These are phyloP conservation scores for Amyelois transitella DNA, from an alignment of 1,140 invertebrate species.

Conservation along the genomic window DNA sequence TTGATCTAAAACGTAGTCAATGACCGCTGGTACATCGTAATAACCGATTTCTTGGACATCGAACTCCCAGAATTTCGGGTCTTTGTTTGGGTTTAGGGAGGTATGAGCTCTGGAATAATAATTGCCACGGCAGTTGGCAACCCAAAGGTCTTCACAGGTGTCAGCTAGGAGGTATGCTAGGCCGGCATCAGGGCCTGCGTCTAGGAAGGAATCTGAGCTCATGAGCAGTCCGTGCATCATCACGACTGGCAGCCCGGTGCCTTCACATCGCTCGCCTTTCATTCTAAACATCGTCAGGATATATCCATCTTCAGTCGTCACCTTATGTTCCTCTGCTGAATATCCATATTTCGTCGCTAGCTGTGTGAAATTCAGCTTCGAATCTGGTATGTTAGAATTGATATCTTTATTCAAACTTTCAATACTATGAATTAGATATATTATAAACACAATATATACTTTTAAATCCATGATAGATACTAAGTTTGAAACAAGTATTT, in stretches of 20 bases:
- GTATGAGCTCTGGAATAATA: slow-evolving; percentile 77
- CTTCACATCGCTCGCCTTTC: slow-evolving; percentile 24
- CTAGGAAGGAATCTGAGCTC: slow-evolving; percentile 80
- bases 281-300: slow-evolving; percentile 68
- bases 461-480: background rate
- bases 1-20: slow-evolving; percentile 77
- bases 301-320: slow-evolving; percentile 71
- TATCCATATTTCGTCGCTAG: slow-evolving; percentile 31
- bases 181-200: slow-evolving; percentile 77
- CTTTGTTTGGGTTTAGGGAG: slow-evolving; percentile 70
- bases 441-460: background rate
- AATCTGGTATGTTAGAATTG: background rate
- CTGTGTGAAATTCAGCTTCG: slow-evolving; percentile 38
- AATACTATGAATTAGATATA: background rate
- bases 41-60: slow-evolving; percentile 81
- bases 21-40: slow-evolving; percentile 82
- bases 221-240: slow-evolving; percentile 79
- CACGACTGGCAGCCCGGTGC: slow-evolving; percentile 31
- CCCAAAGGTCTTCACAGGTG: slow-evolving; percentile 85
- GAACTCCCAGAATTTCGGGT: slow-evolving; percentile 71
- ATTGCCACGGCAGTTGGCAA: slow-evolving; percentile 82
- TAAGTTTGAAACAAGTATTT: background rate
- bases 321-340: slow-evolving; percentile 30
- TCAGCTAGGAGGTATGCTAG: slow-evolving; percentile 81
- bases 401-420: background rate